A percentile compares a stretch with the other conserved stretches of the same genome.
phyloP scores from a whole-genome alignment of 2,797 vertebrate species.

The Falco columbarius region DNA sequence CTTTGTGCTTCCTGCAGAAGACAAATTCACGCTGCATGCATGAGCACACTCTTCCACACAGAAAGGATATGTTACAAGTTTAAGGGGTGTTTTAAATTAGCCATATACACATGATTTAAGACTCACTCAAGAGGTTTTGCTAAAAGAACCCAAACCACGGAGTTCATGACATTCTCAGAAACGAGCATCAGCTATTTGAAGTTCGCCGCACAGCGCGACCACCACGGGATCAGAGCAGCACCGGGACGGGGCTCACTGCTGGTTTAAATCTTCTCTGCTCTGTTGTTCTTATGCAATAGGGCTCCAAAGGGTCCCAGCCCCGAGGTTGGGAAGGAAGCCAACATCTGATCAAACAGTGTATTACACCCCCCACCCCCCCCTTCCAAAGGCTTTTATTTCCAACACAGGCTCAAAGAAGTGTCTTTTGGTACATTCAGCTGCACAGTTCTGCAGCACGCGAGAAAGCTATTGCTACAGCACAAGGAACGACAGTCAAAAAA shows the following conservation, averaged over 20 bases:
- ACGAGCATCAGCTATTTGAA: not conserved
- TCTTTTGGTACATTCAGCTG: not conserved
- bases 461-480: not conserved
- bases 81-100: not conserved
- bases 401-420: not conserved
- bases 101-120: not conserved
- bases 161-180: not conserved
- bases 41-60: not conserved
- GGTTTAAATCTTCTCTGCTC: not conserved
- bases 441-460: not conserved
- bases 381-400: not conserved
- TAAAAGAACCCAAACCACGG: not conserved
- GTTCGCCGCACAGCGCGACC: not conserved
- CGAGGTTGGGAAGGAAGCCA: not conserved
- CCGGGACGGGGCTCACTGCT: accelerated
- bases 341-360: not conserved
- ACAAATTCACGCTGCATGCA: not conserved
- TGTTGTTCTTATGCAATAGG: not conserved
- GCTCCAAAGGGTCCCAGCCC: not conserved
- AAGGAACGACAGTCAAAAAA: not conserved
- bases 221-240: not conserved
- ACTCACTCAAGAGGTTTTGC: not conserved
- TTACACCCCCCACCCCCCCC: not conserved
- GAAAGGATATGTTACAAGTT: not conserved
- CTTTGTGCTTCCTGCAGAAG: not conserved